Evolutionary conservation across 2,888 invertebrate genomes (phyloP), one percentile per base, ranked within the genome.

Genomic region (Drosophila histrio): DNA sequence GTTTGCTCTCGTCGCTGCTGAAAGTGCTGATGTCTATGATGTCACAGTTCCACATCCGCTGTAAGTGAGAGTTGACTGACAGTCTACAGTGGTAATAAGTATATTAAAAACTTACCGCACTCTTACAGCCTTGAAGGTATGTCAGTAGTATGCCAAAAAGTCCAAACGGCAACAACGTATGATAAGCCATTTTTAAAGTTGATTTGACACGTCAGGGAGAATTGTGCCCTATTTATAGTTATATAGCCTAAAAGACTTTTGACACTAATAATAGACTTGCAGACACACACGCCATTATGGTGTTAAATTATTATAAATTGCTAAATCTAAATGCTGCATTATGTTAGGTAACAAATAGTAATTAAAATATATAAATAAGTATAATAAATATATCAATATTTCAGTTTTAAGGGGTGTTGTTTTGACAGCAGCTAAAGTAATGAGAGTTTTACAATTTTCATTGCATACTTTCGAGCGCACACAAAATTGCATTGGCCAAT

Each of bases 401-500:
- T 43, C 4, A 46, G 4, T 46, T 8, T n/a, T 46, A 47, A 46
- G 19, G 21, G 21, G 8, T n/a, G 19, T 1, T 2, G 17, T n/a
- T n/a, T n/a, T 17, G 4, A 1, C 7, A 8, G 7, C 2, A 15
- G 0, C 34, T 34, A 15, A 2, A 3, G 22, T 7, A 24, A 28
- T 26, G 21, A 19, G n/a, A 13, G 9, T 2, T 15, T 6, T 19
- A 28, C 8, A 52, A 39, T 52, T 47, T 22, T 15, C 53, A 46
- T 71, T 62, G 68, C 68, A 76, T 72, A 72, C 77, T 64, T 59
- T 59, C 11, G 19, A 34, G 69, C 30, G 44, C 54, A 49, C 28
- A 8, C 43, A 17, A 34, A 36, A 34, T 54, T 56, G 34, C 54
- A 30, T 3, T 17, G 30, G 24, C 8, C 30, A 43, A 34, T 8